Base-by-base conservation (phyloP, 1,140 invertebrate species). In the Drosophila athabasca region DNA sequence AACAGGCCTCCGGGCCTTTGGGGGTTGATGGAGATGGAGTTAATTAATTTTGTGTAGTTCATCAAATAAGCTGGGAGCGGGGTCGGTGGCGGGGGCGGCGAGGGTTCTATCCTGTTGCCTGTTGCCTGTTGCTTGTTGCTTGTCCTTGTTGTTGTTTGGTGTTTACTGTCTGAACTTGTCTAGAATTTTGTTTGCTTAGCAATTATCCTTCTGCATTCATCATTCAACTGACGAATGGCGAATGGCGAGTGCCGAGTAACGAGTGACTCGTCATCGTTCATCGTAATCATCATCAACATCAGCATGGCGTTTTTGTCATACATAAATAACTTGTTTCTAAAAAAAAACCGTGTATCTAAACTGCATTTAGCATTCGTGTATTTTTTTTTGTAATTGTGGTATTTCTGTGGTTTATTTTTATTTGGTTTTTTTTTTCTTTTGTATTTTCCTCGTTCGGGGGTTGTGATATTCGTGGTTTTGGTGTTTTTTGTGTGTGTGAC, bases 31-130 rank as follows among this genome's bases (percentile, higher is more conserved):
- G 7, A 19, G 44, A 17, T 62, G 3, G 13, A 77, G 66, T 72
- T 81, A 58, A 81, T 82, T 77, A 81, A 80, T 73, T 76, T 53
- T 22, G 44, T 45, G 39, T 46, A 64, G 66, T 69, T 68, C 64
- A 55, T 65, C 54, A 73, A 60, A 51, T 49, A 65, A 41, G 26
- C 35, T 26, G 6, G 31, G 8, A n/a, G 9, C 1, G 24, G 11
- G 8, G 11, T 24, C 17, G 15, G n/a, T 9, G 17, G 0, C 17
- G 17, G 17, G 17, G 17, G 17, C 17, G 17, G 1, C 0, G 17
- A 19, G 0, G 17, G 17, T 19, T 19, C 1, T 19, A 19, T 19
- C 17, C 17, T 19, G 17, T 19, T 19, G 17, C 17, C n/a, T n/a
- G 24, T 24, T 24, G 3, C 3, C 24, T 31, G 24, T 8, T 7